Percentiles rank a stretch among this genome's conserved stretches.
phyloP scores from a whole-genome alignment of 37 sponge, comb jelly and placozoan species.

The Aplysina aerophoba region DNA sequence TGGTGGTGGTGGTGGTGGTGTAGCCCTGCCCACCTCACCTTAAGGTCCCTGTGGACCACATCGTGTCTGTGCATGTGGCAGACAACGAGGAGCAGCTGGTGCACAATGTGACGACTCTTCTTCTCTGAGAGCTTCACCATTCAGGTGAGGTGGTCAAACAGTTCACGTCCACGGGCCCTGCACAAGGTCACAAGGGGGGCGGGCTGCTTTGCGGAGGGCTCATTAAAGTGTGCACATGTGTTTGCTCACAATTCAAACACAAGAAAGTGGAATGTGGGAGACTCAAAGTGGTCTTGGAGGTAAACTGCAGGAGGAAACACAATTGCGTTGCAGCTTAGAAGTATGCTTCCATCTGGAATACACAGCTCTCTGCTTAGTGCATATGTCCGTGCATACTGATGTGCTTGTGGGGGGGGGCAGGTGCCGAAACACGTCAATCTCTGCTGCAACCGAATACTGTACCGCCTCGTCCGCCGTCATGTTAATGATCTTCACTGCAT shows the following conservation, averaged over 20 bases:
- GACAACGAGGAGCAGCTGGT: slow-evolving; percentile 74
- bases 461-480: slow-evolving; percentile 69
- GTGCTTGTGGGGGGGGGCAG: slow-evolving; percentile 70
- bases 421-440: slow-evolving; percentile 50
- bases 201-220: too few relatives aligned
- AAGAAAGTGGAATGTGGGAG: slow-evolving; percentile 78
- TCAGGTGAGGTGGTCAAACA: slow-evolving; percentile 86
- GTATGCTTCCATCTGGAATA: background rate
- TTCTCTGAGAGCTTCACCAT: slow-evolving; percentile 86
- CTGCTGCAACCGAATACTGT: slow-evolving; percentile 65
- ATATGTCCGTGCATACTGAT: slow-evolving; percentile 71
- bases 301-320: slow-evolving; percentile 47
- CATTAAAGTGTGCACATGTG: too few relatives aligned
- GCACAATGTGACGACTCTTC: slow-evolving; percentile 75
- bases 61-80: slow-evolving; percentile 75
- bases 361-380: too few relatives aligned
- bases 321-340: background rate
- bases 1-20: too few relatives aligned
- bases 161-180: slow-evolving; percentile 81
- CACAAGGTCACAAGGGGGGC: background rate
- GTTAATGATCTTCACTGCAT: slow-evolving; percentile 91
- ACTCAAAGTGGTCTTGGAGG: slow-evolving; percentile 79
- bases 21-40: too few relatives aligned
- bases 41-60: slow-evolving; percentile 79
- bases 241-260: slow-evolving; percentile 89